These are phyloP conservation scores for Steinernema scapterisci DNA, from an alignment of 2,888 invertebrate species.

Conservation along the genomic window DNA sequence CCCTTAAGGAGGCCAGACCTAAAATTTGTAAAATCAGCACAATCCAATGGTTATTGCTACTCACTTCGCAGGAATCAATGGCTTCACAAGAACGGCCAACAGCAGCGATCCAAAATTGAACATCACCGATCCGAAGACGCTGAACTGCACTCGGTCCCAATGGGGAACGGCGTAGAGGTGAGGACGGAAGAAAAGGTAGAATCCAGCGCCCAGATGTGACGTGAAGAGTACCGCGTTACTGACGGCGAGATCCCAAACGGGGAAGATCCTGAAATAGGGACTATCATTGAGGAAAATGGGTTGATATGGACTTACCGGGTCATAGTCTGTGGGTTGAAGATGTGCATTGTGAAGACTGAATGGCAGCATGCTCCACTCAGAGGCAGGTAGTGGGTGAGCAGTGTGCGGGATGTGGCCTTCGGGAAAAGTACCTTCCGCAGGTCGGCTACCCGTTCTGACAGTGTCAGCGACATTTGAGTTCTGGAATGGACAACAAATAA, in stretches of 20 bases:
- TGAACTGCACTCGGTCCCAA: constrained; percentile 67
- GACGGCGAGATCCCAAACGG: constrained; percentile 66
- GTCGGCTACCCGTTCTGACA: constrained; percentile 28
- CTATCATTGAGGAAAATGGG: background rate
- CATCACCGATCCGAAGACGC: constrained; percentile 74
- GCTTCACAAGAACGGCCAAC: constrained; percentile 83
- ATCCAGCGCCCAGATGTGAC: constrained; percentile 80
- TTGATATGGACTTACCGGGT: constrained; percentile 39
- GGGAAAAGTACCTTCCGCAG: constrained; percentile 36
- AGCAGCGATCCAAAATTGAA: constrained; percentile 88
- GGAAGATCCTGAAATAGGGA: constrained; percentile 68
- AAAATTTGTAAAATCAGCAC: background rate
- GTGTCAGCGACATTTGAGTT: background rate
- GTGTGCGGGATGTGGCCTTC: constrained; percentile 34
- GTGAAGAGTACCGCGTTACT: constrained; percentile 79
- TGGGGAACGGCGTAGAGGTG: constrained; percentile 54
- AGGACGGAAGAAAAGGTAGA: constrained; percentile 74
- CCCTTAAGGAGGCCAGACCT: constrained; percentile 74
- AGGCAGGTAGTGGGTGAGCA: constrained; percentile 60
- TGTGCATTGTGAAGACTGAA: constrained; percentile 57
- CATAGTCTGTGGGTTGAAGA: constrained; percentile 58
- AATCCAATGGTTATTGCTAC: constrained; percentile 10
- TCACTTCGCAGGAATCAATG: constrained; percentile 76
- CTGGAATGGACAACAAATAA: too few species aligned
- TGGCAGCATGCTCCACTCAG: constrained; percentile 60